Evolutionary conservation across 2,888 invertebrate genomes (phyloP), one percentile per base, ranked within the genome.

Genomic region (Hydrotaea cyrtoneurina): DNA sequence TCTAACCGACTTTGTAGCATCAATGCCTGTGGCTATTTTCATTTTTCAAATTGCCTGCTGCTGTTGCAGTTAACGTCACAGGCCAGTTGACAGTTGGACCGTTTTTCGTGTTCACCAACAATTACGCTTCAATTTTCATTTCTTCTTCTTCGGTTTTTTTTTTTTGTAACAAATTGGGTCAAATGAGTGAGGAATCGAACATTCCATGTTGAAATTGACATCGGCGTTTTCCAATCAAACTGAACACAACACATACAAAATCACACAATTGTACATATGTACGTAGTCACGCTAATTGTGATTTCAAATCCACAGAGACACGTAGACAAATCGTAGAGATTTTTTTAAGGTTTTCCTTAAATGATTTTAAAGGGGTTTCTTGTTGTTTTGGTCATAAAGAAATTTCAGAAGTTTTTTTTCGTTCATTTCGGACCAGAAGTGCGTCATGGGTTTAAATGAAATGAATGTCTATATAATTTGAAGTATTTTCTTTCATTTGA

Each of bases 151-250:
- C n/a, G n/a, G n/a, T n/a, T n/a, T n/a, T n/a, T n/a, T n/a, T n/a
- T n/a, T n/a, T n/a, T n/a, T 39, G 50, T 59, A 43, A 0, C 15
- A 64, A 84, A 78, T 55, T 78, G 75, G 80, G 83, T 78, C 83
- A 84, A 59, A 21, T 50, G 19, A 21, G 62, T 19, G 17, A 21
- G 15, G 53, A 36, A 73, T 59, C 43, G 71, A 23, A 13, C 59
- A 26, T 26, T 21, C 66, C 76, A 50, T 74, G 50, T 75, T 83
- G 74, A 31, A 78, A 62, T 55, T 78, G 80, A 64, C 80, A 80
- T 71, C 74, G 80, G 66, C 78, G 59, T 74, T 31, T 74, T 74
- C 80, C 69, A 66, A 69, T 46, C 46, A 69, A 19, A 23, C 21
- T 15, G 23, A 15, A 21, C 69, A 46, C 21, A 43, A 13, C 3